Base-by-base conservation (phyloP, 2,113 vertebrate genomes). In the Clarias magur region DNA sequence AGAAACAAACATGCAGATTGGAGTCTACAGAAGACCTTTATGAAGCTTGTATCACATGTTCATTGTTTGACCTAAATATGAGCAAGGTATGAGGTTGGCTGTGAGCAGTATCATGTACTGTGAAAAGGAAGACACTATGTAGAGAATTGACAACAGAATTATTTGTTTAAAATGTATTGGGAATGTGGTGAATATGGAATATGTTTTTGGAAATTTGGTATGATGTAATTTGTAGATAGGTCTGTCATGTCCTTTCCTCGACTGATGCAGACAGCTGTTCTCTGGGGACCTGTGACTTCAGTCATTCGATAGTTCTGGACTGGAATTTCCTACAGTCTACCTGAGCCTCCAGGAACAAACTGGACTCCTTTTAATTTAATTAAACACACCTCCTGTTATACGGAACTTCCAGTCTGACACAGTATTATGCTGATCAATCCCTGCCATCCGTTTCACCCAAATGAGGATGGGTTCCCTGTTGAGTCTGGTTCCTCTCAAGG, bases 21-120 rank as follows among this genome's bases (percentile, higher is more conserved):
- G 63, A 81, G 15, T 80, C 27, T 73, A 25, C 21, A 30, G 73
- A 38, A 80, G 82, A 80, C 68, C 56, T 65, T 79, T 83, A 56
- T 65, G 3, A 73, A 53, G 34, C 19, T 30, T 13, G 72, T 60
- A 67, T 83, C 70, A 54, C 56, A 54, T 83, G 30, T 38, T 7
- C 27, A 53, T 65, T 67, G 59, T 16, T 48, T 67, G 13, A 73
- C 17, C 68, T 82, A 30, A 59, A 62, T 67, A 23, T 80, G n/a
- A 42, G 56, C 11, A 6, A 0, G 10, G 63, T 48, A 13, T 30
- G 2, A 79, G 19, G 17, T 27, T 79, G 11, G 38, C 27, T 57
- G 65, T 30, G 42, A 57, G 16, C 10, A 67, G 21, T n/a, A 30
- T 80, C 54, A 19, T 11, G 30, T 21, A 80, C 70, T 15, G 34